Conservation (phyloP, 2,797 vertebrate genomes). For the Gallirallus australis region DNA sequence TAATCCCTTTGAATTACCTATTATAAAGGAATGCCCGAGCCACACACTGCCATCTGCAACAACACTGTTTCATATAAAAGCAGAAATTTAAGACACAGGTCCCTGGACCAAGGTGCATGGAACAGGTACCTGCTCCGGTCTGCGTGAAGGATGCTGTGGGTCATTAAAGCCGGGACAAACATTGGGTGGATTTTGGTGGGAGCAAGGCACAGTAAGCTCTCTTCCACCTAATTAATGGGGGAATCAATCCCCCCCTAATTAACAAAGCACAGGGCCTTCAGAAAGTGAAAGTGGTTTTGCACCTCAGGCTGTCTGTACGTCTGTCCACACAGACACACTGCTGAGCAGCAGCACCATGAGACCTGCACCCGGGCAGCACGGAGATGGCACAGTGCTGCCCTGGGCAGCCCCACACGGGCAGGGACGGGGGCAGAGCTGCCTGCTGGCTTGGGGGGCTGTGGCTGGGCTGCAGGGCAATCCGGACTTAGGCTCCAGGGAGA, state of each 20-base stretch:
- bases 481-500: too few relatives aligned
- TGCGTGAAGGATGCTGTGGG: not conserved
- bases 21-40: not conserved
- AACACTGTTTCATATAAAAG: not conserved
- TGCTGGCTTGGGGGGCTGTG: not conserved
- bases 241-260: not conserved
- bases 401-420: not conserved
- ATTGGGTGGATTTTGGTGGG: accelerated
- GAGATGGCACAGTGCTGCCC: accelerated
- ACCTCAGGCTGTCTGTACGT: accelerated
- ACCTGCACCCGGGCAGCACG: not conserved
- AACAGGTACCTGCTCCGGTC: not conserved
- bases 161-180: not conserved
- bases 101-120: not conserved
- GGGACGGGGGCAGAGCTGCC: too few relatives aligned
- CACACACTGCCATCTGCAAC: not conserved
- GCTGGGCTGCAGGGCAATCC: too few relatives aligned
- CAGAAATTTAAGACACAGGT: not conserved
- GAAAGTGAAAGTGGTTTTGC: not conserved
- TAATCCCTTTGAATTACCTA: not conserved
- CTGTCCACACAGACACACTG: not conserved
- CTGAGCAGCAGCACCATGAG: accelerated
- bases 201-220: not conserved
- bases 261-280: not conserved
- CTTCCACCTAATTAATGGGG: not conserved